phyloP scores from a whole-genome alignment of 35 echinoderm and acorn worm species.

The Patiria miniata region DNA sequence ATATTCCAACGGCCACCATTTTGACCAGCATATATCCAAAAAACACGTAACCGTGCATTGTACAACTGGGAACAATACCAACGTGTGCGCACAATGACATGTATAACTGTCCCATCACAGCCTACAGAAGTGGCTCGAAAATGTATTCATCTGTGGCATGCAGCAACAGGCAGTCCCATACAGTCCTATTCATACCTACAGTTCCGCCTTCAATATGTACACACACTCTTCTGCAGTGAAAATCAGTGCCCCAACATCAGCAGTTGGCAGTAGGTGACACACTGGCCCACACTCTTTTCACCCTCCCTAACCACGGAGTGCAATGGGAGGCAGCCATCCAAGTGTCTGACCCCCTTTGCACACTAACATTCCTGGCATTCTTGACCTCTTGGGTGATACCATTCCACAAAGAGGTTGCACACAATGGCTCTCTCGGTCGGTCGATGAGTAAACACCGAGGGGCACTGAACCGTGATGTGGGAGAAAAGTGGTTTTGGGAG shows the following conservation, averaged over 20 bases:
- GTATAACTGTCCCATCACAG: too few species aligned
- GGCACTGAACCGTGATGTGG: neutral
- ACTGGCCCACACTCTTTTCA: neutral
- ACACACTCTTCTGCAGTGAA: neutral
- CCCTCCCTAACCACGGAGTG: constrained; percentile 1
- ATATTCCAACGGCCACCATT: too few species aligned
- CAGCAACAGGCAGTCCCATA: too few species aligned
- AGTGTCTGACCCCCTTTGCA: neutral
- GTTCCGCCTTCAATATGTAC: too few species aligned
- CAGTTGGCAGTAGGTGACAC: neutral
- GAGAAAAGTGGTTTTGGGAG: too few species aligned
- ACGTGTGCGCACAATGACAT: too few species aligned
- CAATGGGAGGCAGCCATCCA: neutral
- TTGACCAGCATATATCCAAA: too few species aligned
- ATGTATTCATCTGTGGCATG: too few species aligned
- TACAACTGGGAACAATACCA: too few species aligned
- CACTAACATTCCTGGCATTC: constrained; percentile 25
- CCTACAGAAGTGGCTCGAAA: too few species aligned
- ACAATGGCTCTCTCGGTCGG: neutral
- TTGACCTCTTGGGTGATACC: constrained; percentile 30
- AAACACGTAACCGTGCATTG: too few species aligned
- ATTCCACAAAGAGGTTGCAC: constrained; percentile 6
- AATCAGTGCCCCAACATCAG: neutral
- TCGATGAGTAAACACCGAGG: neutral
- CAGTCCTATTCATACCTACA: too few species aligned